These are phyloP conservation scores for Penaeus indicus DNA, from an alignment of 1,140 invertebrate species.

Conservation along the genomic window DNA sequence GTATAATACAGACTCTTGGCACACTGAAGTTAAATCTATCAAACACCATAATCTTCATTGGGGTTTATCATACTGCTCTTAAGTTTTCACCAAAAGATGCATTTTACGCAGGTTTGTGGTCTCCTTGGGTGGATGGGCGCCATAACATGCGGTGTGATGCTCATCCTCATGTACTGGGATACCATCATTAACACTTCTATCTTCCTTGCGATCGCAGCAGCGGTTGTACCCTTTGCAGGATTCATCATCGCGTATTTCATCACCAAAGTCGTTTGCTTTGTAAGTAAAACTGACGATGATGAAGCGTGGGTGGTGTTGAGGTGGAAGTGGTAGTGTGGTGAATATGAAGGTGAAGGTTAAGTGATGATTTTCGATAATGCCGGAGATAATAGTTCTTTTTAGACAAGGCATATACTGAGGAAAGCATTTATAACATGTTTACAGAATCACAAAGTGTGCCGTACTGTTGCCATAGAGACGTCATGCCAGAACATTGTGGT, in stretches of 20 bases:
- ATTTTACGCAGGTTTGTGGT: conserved; percentile 34
- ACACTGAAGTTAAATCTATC: neutral
- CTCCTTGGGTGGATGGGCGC: conserved; percentile 48
- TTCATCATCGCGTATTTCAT: conserved; percentile 35
- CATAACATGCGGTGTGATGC: conserved; percentile 37
- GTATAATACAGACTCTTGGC: neutral
- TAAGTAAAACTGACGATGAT: conserved; percentile 13
- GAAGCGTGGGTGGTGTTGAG: neutral
- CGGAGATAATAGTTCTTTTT: too few species aligned
- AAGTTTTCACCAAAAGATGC: neutral
- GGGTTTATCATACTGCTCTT: neutral
- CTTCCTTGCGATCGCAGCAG: conserved; percentile 21
- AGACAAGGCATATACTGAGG: too few species aligned
- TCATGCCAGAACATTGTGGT: conserved; percentile 53
- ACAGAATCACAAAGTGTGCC: conserved; percentile 47
- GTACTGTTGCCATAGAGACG: conserved; percentile 44
- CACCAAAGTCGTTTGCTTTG: conserved; percentile 47
- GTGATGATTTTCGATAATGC: too few species aligned
- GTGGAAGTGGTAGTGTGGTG: neutral
- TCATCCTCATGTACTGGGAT: conserved; percentile 47
- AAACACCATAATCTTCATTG: neutral
- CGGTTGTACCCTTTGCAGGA: conserved; percentile 20
- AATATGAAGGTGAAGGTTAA: too few species aligned
- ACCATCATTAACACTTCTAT: conserved; percentile 19
- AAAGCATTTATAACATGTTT: neutral